These are phyloP conservation scores for Mystacides longicornis DNA, from an alignment of 2,888 invertebrate species.

Conservation along the genomic window DNA sequence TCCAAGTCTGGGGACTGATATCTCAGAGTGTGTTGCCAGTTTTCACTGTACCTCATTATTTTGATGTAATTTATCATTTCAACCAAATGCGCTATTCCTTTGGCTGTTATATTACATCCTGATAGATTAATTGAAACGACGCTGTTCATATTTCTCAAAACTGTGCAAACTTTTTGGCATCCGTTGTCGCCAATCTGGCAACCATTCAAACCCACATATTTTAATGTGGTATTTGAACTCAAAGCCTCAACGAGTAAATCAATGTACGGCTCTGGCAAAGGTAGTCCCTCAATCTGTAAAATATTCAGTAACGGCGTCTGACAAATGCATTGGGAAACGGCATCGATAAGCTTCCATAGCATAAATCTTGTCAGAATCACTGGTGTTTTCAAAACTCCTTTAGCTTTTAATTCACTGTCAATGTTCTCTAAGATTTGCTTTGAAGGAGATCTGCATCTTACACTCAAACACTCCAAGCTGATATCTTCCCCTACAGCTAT, in stretches of 20 bases:
- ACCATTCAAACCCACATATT: slow-evolving; percentile 59
- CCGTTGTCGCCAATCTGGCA: slow-evolving; percentile 66
- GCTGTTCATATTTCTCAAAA: slow-evolving; percentile 58
- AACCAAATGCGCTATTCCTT: slow-evolving; percentile 58
- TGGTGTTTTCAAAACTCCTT: slow-evolving; percentile 54
- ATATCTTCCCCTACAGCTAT: slow-evolving; percentile 65
- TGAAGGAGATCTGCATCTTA: slow-evolving; percentile 53
- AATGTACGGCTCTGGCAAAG: slow-evolving; percentile 59
- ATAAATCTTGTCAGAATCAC: slow-evolving; percentile 64
- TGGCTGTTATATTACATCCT: slow-evolving; percentile 57
- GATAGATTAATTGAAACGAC: slow-evolving; percentile 62
- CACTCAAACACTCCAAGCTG: slow-evolving; percentile 59
- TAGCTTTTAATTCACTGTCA: slow-evolving; percentile 51
- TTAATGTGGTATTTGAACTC: slow-evolving; percentile 54
- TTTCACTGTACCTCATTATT: slow-evolving; percentile 66
- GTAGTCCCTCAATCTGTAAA: slow-evolving; percentile 64
- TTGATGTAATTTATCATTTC: slow-evolving; percentile 64
- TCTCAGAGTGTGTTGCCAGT: slow-evolving; percentile 74
- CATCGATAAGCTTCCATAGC: slow-evolving; percentile 57
- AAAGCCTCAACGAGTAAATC: slow-evolving; percentile 54
- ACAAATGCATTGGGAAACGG: slow-evolving; percentile 55
- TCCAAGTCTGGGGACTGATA: slow-evolving; percentile 68
- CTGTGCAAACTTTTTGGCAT: slow-evolving; percentile 61
- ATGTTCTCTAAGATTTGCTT: slow-evolving; percentile 48
- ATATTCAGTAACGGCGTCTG: slow-evolving; percentile 55